phyloP scores from a whole-genome alignment of 2,888 invertebrate genomes.

The Meteorus cinctellus region DNA sequence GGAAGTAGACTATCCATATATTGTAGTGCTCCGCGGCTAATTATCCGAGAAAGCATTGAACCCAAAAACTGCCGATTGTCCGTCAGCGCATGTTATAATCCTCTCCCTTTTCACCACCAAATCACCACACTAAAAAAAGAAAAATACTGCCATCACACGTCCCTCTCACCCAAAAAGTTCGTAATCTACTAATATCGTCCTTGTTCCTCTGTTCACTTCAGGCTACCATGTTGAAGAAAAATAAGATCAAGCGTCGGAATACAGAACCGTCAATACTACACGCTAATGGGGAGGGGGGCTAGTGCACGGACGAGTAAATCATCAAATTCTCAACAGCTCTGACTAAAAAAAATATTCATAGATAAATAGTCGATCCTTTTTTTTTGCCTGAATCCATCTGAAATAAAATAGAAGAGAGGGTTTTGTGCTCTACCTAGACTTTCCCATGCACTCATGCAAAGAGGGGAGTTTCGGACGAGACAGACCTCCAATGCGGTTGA shows the following conservation, averaged over 20 bases:
- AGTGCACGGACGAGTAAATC: constrained; percentile 78
- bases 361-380: constrained; percentile 47
- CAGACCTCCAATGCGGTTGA: constrained; percentile 52
- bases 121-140: constrained; percentile 23
- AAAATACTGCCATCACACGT: constrained; percentile 17
- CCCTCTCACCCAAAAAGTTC: constrained; percentile 51
- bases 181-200: constrained; percentile 70
- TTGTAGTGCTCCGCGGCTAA: constrained; percentile 44
- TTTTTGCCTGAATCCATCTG: constrained; percentile 19
- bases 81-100: constrained; percentile 68
- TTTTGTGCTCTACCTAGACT: constrained; percentile 60
- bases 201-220: constrained; percentile 76
- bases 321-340: constrained; percentile 61
- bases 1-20: constrained; percentile 53
- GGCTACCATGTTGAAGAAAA: constrained; percentile 99
- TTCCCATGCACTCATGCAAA: constrained; percentile 53
- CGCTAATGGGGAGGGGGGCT: constrained; percentile 82
- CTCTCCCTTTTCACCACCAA: constrained; percentile 43
- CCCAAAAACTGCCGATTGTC: constrained; percentile 46
- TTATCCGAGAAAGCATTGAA: constrained; percentile 36
- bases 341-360: constrained; percentile 56
- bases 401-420: constrained; percentile 41
- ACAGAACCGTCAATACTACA: constrained; percentile 86
- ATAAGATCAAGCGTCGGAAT: constrained; percentile 97
- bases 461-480: constrained; percentile 62